Evolutionary conservation across 1,140 invertebrate species (phyloP), one percentile per base, ranked within the genome.

Genomic region (Drepana arcuata): DNA sequence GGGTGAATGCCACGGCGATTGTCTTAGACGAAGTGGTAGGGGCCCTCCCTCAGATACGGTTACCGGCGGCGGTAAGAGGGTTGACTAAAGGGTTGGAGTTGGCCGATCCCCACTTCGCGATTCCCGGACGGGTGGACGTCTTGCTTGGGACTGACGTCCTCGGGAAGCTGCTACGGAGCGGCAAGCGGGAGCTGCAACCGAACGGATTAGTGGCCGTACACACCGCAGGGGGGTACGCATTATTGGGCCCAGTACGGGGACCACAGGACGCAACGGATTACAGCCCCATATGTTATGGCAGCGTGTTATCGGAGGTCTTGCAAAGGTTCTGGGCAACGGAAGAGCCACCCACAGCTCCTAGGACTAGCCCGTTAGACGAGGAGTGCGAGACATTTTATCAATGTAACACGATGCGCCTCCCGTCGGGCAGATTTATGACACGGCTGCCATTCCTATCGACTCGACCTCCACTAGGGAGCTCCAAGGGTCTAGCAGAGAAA

Each of bases 401-500:
- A 9, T 4, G 4, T 21, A 4, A 21, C 18, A 21, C 18, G 4
- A 4, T 4, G 18, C 4, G 18, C 4, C 4, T 21, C 4, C 4
- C 9, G 4, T 21, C 18, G 4, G 18, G 18, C 4, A 4, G 18
- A 21, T 21, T 21, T 4, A 9, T 5, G 18, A 21, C 18, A 5
- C 4, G 18, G 18, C 18, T 21, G 18, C 18, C 18, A 4, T 21
- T 21, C 18, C 18, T 4, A 9, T 4, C 4, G 4, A 21, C 4
- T 9, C 18, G 4, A 4, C 18, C 18, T 4, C 18, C 4, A 5
- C 18, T 21, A 12, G 44, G 44, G 3, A 18, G 36, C 9, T 47
- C 44, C 7, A 7, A 10, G 6, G 13, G 7, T 1, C 12, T 18
- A 12, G 44, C 44, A 5, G 7, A 15, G 7, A 14, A 26, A n/a